These are phyloP conservation scores for Lasaia peninsularis DNA, from an alignment of 1,140 invertebrate species.

Conservation along the genomic window DNA sequence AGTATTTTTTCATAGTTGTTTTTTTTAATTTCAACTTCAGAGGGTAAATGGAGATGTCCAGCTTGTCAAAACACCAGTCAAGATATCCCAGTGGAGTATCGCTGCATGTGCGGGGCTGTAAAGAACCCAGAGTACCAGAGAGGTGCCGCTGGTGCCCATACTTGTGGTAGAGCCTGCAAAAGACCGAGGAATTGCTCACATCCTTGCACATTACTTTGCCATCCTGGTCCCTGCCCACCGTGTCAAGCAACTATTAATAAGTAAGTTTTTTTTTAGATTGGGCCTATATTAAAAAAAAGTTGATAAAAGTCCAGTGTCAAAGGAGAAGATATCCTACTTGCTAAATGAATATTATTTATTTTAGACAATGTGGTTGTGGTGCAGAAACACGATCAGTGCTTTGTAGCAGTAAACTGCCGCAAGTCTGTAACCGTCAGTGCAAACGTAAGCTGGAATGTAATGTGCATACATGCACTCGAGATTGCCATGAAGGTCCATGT, in stretches of 20 bases:
- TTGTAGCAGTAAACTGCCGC: constrained; percentile 82
- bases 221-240: constrained; percentile 93
- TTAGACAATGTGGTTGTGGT: constrained; percentile 85
- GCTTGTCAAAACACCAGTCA: constrained; percentile 88
- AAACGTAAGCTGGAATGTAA: constrained; percentile 85
- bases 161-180: constrained; percentile 92
- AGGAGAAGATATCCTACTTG: too few species aligned
- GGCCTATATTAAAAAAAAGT: too few species aligned
- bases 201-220: constrained; percentile 91
- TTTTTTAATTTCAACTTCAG: constrained; percentile 50
- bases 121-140: constrained; percentile 85
- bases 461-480: constrained; percentile 83
- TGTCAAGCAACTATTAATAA: constrained; percentile 81
- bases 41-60: constrained; percentile 94
- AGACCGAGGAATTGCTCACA: constrained; percentile 86
- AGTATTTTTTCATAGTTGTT: not conserved
- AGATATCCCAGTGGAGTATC: constrained; percentile 84
- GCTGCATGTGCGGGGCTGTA: constrained; percentile 90
- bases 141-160: constrained; percentile 86
- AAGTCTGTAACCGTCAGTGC: constrained; percentile 87
- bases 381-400: constrained; percentile 82
- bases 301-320: too few species aligned
- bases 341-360: constrained; percentile 46
- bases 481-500: constrained; percentile 90
- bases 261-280: constrained; percentile 27